These are phyloP conservation scores for Cetoscarus ocellatus DNA, from an alignment of 2,797 vertebrate genomes.

Conservation along the genomic window DNA sequence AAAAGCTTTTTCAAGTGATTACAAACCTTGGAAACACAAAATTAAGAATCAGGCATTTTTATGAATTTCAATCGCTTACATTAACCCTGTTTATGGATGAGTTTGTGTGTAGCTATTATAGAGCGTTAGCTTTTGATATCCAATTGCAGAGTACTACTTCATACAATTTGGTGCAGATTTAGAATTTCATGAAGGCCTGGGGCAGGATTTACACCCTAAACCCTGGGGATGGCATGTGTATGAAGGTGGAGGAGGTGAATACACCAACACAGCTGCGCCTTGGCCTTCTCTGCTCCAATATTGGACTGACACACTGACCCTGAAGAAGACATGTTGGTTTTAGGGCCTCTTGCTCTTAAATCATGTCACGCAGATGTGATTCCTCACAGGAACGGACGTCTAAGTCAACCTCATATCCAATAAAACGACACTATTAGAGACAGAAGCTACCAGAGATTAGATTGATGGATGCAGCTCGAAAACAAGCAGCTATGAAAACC, in stretches of 20 bases:
- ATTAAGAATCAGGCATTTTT: too few species aligned
- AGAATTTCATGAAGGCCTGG: conserved; percentile 7
- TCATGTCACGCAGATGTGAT: conserved; percentile 54
- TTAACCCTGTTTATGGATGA: too few species aligned
- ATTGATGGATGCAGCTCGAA: conserved; percentile 11
- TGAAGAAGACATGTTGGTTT: conserved; percentile 69
- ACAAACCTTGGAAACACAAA: too few species aligned
- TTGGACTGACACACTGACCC: conserved; percentile 78
- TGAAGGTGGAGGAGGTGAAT: conserved; percentile 57
- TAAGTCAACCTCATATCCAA: conserved; percentile 26
- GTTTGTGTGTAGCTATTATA: too few species aligned
- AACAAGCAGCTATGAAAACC: not conserved
- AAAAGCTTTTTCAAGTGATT: too few species aligned
- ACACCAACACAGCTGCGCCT: conserved; percentile 56
- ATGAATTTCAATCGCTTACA: too few species aligned
- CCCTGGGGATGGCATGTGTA: conserved; percentile 45
- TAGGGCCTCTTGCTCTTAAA: conserved; percentile 66
- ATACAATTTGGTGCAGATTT: conserved; percentile 31
- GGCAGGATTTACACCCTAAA: conserved; percentile 57
- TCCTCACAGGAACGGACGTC: conserved; percentile 43
- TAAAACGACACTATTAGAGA: conserved; percentile 26
- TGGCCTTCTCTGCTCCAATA: conserved; percentile 63
- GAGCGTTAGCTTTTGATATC: conserved; percentile 7
- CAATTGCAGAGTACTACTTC: conserved; percentile 39
- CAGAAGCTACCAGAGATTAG: conserved; percentile 15